Percentiles rank a stretch among this genome's conserved stretches.
Conservation (phyloP, 53 echinoderm and acorn worm species). For the Luidia sarsii region DNA sequence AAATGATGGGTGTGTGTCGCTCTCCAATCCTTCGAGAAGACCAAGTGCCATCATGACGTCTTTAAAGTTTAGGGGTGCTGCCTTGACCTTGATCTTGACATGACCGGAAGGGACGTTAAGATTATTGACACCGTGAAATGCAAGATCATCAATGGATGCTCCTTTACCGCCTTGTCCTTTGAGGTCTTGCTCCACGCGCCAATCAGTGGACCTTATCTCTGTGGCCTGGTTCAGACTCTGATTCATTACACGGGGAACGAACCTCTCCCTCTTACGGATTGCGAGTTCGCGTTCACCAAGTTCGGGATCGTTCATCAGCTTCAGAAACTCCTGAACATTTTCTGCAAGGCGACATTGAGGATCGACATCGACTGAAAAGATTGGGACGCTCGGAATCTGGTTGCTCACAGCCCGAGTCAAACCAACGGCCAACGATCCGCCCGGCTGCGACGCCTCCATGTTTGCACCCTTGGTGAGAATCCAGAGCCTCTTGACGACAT, state of each 20-base stretch:
- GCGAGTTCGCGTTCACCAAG: conserved; percentile 32
- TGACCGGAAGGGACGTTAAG: conserved; percentile 44
- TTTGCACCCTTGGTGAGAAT: conserved; percentile 36
- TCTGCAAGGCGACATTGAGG: background rate
- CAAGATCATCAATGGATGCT: conserved; percentile 53
- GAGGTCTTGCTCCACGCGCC: conserved; percentile 49
- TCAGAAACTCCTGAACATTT: conserved; percentile 42
- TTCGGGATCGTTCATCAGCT: conserved; percentile 20
- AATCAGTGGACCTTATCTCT: conserved; percentile 2
- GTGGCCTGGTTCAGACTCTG: conserved; percentile 24
- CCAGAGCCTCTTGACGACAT: conserved; percentile 52
- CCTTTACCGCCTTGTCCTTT: conserved; percentile 43
- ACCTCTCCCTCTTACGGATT: conserved; percentile 8
- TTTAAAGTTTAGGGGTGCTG: conserved; percentile 59
- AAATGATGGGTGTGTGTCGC: conserved; percentile 50
- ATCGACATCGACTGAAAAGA: conserved; percentile 52
- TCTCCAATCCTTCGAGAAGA: conserved; percentile 51
- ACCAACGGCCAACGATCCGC: conserved; percentile 34
- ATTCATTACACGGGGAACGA: conserved; percentile 38
- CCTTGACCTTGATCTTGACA: conserved; percentile 47
- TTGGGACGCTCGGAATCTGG: conserved; percentile 25
- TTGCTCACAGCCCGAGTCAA: conserved; percentile 50
- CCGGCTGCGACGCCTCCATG: conserved; percentile 3
- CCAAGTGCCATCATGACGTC: conserved; percentile 67
- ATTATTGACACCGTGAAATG: conserved; percentile 22